Evolutionary conservation across 2,113 vertebrate genomes (phyloP).

Genomic region (Cnemophilus loriae): DNA sequence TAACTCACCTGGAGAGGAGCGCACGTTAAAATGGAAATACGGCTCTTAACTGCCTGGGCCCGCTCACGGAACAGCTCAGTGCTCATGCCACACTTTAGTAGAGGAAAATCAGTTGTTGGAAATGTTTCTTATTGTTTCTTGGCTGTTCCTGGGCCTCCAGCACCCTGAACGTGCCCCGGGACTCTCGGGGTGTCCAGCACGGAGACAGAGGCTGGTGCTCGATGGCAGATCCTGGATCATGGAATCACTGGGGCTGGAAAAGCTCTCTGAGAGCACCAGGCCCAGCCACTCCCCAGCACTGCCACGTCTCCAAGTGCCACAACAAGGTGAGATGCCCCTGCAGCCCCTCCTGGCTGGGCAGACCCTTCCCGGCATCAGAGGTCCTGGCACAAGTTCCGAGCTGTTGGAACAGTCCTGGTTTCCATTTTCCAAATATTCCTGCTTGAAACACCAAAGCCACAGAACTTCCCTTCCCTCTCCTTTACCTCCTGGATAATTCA

Average conservation of each 20-base stretch:
- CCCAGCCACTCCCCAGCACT: background rate
- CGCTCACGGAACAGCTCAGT: background rate
- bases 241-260: background rate
- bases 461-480: background rate
- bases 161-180: rapidly evolving
- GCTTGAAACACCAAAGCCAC: background rate
- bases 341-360: background rate
- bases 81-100: background rate
- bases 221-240: too few relatives aligned
- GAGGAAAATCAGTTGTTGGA: background rate
- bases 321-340: rapidly evolving
- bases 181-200: rapidly evolving
- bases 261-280: background rate
- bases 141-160: background rate
- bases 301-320: background rate
- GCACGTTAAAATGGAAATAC: background rate
- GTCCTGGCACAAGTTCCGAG: background rate
- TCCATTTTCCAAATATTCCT: background rate
- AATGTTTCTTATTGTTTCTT: background rate
- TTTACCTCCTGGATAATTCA: background rate
- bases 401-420: background rate
- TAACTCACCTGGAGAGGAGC: background rate
- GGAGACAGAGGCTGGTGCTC: background rate
- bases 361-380: background rate
- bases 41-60: background rate